Percentiles rank a stretch among this genome's conserved stretches.
These are phyloP conservation scores for Centropyge bicolor DNA, from an alignment of 2,797 vertebrate species.

Conservation along the genomic window DNA sequence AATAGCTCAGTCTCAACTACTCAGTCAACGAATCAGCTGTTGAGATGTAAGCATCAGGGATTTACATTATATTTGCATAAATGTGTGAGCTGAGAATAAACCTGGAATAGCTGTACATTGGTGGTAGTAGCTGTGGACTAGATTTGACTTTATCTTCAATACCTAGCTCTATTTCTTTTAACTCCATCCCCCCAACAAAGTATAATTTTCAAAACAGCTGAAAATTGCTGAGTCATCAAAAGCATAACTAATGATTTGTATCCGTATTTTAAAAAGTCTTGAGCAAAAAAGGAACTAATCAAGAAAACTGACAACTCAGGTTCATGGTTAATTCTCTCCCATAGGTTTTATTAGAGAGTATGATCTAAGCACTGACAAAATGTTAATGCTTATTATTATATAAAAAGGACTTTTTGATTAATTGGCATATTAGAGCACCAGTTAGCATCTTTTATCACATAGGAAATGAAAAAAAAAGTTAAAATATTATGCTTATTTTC, in stretches of 20 bases:
- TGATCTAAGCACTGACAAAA: background rate
- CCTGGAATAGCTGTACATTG: background rate
- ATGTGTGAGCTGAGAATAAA: background rate
- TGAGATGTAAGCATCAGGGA: background rate
- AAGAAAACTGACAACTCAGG: background rate
- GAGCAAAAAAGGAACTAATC: background rate
- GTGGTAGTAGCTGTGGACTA: background rate
- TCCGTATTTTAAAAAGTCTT: background rate
- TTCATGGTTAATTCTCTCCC: background rate
- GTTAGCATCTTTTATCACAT: no score
- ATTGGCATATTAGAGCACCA: no score
- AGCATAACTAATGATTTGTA: background rate
- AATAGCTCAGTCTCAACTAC: background rate
- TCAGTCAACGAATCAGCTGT: background rate
- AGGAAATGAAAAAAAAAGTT: no score
- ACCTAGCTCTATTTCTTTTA: background rate
- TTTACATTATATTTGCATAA: background rate
- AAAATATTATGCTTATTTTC: no score
- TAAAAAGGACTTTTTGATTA: background rate
- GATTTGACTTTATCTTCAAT: background rate
- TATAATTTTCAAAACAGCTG: background rate
- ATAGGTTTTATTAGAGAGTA: background rate
- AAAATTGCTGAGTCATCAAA: background rate
- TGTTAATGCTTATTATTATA: background rate
- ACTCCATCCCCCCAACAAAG: background rate